Evolutionary conservation across 2,113 vertebrate genomes (phyloP), one percentile per base, ranked within the genome.

Genomic region (Sinocyclocheilus rhinocerous): DNA sequence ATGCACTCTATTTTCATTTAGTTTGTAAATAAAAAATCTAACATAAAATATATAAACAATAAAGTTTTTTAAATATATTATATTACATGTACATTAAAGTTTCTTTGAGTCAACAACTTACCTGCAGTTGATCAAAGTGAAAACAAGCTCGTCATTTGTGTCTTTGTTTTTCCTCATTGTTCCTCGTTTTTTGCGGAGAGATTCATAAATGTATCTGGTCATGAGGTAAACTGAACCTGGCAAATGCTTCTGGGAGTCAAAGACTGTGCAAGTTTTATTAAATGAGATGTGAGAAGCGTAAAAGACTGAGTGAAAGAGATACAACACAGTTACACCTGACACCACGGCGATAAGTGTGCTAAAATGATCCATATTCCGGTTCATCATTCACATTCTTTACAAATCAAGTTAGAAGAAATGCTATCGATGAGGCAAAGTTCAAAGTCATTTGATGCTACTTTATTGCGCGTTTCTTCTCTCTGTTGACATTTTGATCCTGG

Each of bases 91-190:
- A 48, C 22, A 13, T 50, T 48, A 18, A 57, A 26, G 13, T 67
- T 33, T 70, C 16, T 39, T 70, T 20, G 39, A 22, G 36, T 73
- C 20, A 2, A 11, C 83, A 33, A 33, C 29, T 33, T 81, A 94
- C 94, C 93, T 93, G 90, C 93, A 93, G 87, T 78, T 85, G 2
- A 86, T 20, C 15, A 91, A 45, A 4, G 92, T 91, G 81, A 90
- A 93, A 15, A 76, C 81, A 1, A 89, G 82, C 0, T 87, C 79
- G 0, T 29, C 39, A 1, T 70, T 55, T 57, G 75, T 10, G 11
- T 50, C 20, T 65, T 81, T 72, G 22, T 3, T 0, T 1, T n/a
- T 2, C 10, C 1, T 9, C 15, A 93, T 11, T 11, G 3, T 2
- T 1, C 92, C 92, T 0, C 59, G 9, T 67, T 78, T 93, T 76